Evolutionary conservation across 2,888 invertebrate genomes (phyloP).

Genomic region (Crioceris asparagi): DNA sequence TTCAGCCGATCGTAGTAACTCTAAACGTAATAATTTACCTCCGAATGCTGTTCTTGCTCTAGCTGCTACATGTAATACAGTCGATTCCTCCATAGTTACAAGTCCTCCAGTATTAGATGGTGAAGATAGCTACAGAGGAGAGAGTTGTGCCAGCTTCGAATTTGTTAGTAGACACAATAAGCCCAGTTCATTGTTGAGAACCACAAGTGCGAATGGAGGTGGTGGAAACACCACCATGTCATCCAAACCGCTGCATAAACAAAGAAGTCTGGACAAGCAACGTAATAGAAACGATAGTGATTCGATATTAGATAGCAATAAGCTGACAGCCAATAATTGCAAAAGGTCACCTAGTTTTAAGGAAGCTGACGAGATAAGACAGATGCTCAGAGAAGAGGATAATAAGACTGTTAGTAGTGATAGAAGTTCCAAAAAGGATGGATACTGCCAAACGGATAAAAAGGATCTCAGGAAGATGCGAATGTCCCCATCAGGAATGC

Average conservation of each 20-base stretch:
- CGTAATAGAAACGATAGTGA: constrained; percentile 34
- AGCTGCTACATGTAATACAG: constrained; percentile 39
- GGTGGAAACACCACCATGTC: constrained; percentile 10
- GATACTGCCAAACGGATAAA: constrained; percentile 56
- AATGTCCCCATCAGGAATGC: constrained; percentile 35
- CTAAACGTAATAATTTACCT: constrained; percentile 38
- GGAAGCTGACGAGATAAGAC: constrained; percentile 37
- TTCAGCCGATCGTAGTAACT: constrained; percentile 24
- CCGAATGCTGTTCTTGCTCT: constrained; percentile 48
- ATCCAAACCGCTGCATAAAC: constrained; percentile 12
- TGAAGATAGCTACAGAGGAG: constrained; percentile 51
- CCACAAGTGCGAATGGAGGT: constrained; percentile 30
- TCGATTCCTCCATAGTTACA: constrained; percentile 40
- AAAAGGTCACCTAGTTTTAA: constrained; percentile 39
- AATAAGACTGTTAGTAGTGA: constrained; percentile 40
- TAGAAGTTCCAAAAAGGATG: constrained; percentile 49
- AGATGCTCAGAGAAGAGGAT: constrained; percentile 32
- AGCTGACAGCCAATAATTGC: constrained; percentile 33
- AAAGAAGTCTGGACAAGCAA: constrained; percentile 27
- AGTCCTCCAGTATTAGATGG: constrained; percentile 49
- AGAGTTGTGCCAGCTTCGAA: constrained; percentile 55
- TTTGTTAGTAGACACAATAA: constrained; percentile 38
- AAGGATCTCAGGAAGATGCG: constrained; percentile 45
- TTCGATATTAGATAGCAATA: constrained; percentile 36
- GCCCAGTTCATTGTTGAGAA: constrained; percentile 28